A percentile compares a stretch with the other conserved stretches of the same genome.
These are phyloP conservation scores for Hippopotamus amphibius DNA, from an alignment of 2,113 vertebrate genomes.

Conservation along the genomic window DNA sequence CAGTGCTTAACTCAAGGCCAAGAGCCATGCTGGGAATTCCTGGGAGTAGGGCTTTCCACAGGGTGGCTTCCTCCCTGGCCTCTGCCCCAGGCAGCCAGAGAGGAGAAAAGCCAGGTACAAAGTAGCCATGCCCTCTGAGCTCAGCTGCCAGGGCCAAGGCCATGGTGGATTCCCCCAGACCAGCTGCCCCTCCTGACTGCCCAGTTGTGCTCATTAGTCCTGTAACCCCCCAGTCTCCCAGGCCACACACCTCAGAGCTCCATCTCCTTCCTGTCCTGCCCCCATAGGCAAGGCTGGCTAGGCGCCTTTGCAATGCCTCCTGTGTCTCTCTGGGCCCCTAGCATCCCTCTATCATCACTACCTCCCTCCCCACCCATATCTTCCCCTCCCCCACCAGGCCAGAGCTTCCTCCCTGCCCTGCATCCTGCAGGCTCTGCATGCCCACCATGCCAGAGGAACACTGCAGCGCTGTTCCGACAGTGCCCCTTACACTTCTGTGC, in stretches of 20 bases:
- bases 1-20: background rate
- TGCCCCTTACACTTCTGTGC: background rate
- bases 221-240: accelerated
- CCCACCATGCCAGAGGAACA: background rate
- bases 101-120: background rate
- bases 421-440: too few relatives aligned
- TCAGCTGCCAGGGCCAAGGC: background rate
- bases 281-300: background rate
- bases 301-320: background rate
- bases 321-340: background rate
- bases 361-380: background rate
- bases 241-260: background rate
- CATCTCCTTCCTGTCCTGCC: background rate
- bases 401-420: background rate
- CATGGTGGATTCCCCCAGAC: background rate
- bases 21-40: background rate
- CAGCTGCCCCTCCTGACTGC: background rate
- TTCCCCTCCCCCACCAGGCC: background rate
- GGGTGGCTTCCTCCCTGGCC: background rate
- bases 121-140: background rate
- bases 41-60: background rate
- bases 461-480: accelerated
- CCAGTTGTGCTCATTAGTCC: background rate
- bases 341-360: background rate
- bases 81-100: background rate